phyloP scores from a whole-genome alignment of 2,888 invertebrate species.

The Fabriciana adippe region DNA sequence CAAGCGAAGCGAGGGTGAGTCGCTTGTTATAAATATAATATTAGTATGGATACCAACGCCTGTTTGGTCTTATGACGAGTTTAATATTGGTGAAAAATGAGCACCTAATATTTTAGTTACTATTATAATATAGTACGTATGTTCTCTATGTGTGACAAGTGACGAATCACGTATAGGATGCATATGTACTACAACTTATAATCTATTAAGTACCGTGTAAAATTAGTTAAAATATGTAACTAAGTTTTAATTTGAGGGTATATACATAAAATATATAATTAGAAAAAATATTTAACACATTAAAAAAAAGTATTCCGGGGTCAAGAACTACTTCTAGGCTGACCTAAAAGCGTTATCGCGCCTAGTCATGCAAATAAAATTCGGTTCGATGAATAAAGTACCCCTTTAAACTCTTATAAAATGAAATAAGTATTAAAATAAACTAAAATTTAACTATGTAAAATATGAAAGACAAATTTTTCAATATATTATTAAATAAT shows the following conservation, averaged over 20 bases:
- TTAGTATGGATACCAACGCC: too few relatives aligned
- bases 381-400: conserved; percentile 31
- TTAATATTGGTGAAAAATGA: too few relatives aligned
- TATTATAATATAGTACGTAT: too few relatives aligned
- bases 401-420: conserved; percentile 7
- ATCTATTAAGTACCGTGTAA: too few relatives aligned
- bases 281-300: conserved; percentile 28
- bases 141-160: too few relatives aligned
- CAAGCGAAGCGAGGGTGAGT: too few relatives aligned
- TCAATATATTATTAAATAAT: too few relatives aligned
- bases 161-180: too few relatives aligned
- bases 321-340: conserved; percentile 30
- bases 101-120: too few relatives aligned
- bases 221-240: not conserved
- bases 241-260: not conserved
- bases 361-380: conserved; percentile 36
- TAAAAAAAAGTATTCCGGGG: conserved; percentile 26
- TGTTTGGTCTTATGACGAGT: too few relatives aligned
- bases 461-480: not conserved
- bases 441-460: conserved; percentile 14
- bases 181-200: too few relatives aligned
- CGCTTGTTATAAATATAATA: too few relatives aligned
- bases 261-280: not conserved
- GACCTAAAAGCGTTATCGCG: conserved; percentile 36
- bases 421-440: conserved; percentile 1